Evolutionary conservation across 2,797 vertebrate genomes (phyloP), one percentile per base, ranked within the genome.

Genomic region (Macroramphosus scolopax): DNA sequence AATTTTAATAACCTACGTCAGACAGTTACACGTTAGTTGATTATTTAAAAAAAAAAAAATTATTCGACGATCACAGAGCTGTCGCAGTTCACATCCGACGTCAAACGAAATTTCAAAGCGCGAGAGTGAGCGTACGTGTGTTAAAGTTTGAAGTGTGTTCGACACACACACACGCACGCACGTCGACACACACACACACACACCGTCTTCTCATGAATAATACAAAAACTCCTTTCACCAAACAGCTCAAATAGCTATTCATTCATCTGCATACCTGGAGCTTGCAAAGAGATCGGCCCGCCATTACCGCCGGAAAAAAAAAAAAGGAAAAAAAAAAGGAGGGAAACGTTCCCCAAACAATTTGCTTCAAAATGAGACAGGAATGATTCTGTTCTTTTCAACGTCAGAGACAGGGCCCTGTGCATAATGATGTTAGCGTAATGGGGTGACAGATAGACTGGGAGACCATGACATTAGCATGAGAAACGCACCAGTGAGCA

Each of bases 371-470:
- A 89, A 88, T 82, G 85, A 84, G 78, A 87, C 81, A 88, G 85
- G 88, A 89, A 88, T 87, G 84, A 89, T 90, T 90, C 77, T 85
- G 86, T 89, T 89, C 85, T 88, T 76, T 85, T 89, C 83, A 83
- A 61, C 57, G 56, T 50, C 73, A 43, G 67, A 84, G 86, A 86
- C 82, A 84, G 81, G 84, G 77, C 77, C 68, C 75, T 72, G 82
- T 87, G 88, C 88, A 91, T 90, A 89, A 90, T 89, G 87, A 88
- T 88, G 87, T 89, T 87, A 89, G 81, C 75, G 82, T 90, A 89
- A 89, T 89, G 87, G 86, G 83, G 79, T 88, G 86, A 91, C 87
- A 89, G 86, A 85, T 87, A 84, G 85, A 87, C 86, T 79, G 76
- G 80, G 81, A 80, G 84, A 89, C 85, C 86, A 78, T 90, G 89